Base-by-base conservation (phyloP, 2,888 invertebrate species). In the Acronicta psi region DNA sequence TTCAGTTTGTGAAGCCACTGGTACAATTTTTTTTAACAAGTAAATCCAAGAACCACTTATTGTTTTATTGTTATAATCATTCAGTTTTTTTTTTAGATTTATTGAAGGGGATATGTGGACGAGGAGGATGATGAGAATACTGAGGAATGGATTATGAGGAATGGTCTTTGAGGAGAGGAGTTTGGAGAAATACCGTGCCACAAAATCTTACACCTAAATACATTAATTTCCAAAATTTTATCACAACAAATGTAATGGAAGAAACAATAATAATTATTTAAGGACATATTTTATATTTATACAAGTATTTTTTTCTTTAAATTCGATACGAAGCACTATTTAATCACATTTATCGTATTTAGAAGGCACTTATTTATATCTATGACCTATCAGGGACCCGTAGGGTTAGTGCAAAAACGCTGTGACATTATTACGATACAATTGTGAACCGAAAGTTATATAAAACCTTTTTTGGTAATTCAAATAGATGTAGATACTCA, bases 191-290 rank as follows among this genome's bases (percentile, higher is more conserved):
- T 34, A 11, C 43, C 42, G 60, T 40, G 55, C 50, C 67, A 53
- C 68, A 66, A 53, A 25, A 29, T 23, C 49, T 71, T 56, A 40
- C 10, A 50, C n/a, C 59, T 72, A 72, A 45, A 25, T 72, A 62
- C 61, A 51, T 54, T 53, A 66, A 45, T 20, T 52, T 71, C 41
- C 64, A 56, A 57, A 59, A 41, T 40, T 43, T 62, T 75, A 73
- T 76, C 73, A 74, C 76, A 76, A 73, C 49, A 7, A 41, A 55
- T 54, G 51, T 14, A 58, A 55, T 63, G 74, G 74, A 74, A 74
- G 74, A 74, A 66, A 69, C 45, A 60, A 44, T 29, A 44, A 37
- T 37, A 16, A 63, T 44, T 43, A 43, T 38, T 53, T 18, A n/a
- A 67, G 40, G 59, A 52, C 41, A 59, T 42, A 52, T 47, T 65